Evolutionary conservation across 2,113 vertebrate species (phyloP), one percentile per base, ranked within the genome.

Genomic region (Petaurus breviceps): DNA sequence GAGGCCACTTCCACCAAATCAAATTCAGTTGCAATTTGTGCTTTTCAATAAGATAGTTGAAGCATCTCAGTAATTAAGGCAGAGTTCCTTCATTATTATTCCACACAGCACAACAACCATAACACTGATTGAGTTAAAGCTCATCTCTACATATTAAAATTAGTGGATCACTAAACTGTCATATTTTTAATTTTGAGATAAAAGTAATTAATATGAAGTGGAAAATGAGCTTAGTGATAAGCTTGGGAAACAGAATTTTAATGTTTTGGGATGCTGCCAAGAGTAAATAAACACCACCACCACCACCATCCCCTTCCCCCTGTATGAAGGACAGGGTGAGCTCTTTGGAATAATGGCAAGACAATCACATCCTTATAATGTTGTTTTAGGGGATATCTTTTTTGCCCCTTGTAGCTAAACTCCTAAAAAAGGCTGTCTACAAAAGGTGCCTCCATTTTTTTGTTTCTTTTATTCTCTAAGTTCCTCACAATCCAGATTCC

Each of bases 1-100:
- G 54, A 97, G 28, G 16, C 51, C 43, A 94, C 77, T 55, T 97
- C 93, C 43, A 92, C 90, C 47, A 96, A 97, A 97, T 93, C 95
- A 23, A 98, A 97, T 98, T 97, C 97, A 94, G 43, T 95, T 93
- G 10, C 28, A 95, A 96, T 97, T 97, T 93, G 43, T 93, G 50
- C 50, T 95, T 96, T 96, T 95, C 54, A 95, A 28, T 97, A 96
- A 96, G 31, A 55, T 3, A 91, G 28, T 90, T 95, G 91, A 97
- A 96, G 51, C n/a, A 94, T 61, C 95, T 96, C 12, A 96, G 61
- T 94, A 96, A 97, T 96, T 97, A 96, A 96, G 93, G 90, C 54
- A 96, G 16, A 97, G 49, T 12, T 93, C 47, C 12, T 50, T 97
- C 46, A 94, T 97, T 90, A 92, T 54, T 96, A 55, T 95, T 96